Base-by-base conservation (phyloP, 2,888 invertebrate species). In the Phania funesta region DNA sequence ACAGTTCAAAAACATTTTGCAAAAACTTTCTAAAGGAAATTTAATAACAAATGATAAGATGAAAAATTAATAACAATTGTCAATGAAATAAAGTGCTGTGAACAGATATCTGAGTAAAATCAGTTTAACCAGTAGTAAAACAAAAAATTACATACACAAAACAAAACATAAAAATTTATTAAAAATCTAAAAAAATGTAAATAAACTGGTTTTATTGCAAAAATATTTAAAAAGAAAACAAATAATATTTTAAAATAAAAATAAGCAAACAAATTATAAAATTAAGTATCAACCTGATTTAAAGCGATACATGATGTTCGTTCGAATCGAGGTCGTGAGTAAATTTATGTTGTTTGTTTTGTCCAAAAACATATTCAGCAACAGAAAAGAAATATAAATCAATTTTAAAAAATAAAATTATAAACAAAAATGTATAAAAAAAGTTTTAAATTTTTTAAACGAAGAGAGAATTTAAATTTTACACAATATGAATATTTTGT, bases 41-140 rank as follows among this genome's bases (percentile, higher is more conserved):
- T 52, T 44, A 60, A 71, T 20, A 16, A 64, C 52, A 73, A 77
- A 71, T 48, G 7, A 11, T 67, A 44, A 68, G 32, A 76, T 52
- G n/a, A 64, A 76, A 46, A 60, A 74, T 65, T 56, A 50, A 73
- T 73, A 75, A 84, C 74, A 82, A 83, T 84, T 85, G 85, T 85
- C 85, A 84, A 85, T 85, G 85, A 84, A 85, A 85, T 80, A 83
- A 84, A 84, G 85, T 84, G 85, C 85, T 85, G 85, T 85, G 85
- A 85, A 83, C 80, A 76, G 84, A 83, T 81, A 84, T 85, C 82
- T 84, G 84, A 74, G 74, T 73, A 71, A 78, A 79, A 81, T 81
- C 73, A 81, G 80, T 83, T 80, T 81, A 82, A 79, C 67, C 64
- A 79, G 80, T 77, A 76, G 67, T 65, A 79, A 68, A 65, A 73